These are phyloP conservation scores for Girardinus metallicus DNA, from an alignment of 2,797 vertebrate species.

Conservation along the genomic window DNA sequence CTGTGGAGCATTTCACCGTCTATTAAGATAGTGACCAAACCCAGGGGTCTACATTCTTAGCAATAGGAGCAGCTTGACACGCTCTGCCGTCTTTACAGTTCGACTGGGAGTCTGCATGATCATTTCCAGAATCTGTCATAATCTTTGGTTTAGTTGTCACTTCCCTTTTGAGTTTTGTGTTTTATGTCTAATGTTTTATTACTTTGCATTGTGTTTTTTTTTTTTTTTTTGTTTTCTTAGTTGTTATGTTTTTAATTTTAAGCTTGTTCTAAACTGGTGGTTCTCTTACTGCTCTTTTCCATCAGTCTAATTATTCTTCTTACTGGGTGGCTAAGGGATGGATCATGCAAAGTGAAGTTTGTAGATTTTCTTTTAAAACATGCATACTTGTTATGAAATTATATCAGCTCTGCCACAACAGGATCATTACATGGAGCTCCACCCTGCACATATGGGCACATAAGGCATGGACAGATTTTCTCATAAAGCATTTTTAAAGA, in stretches of 20 bases:
- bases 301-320: neutral
- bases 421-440: neutral
- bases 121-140: neutral
- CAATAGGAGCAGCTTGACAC: constrained; percentile 2
- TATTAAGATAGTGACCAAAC: constrained; percentile 25
- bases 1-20: constrained; percentile 4
- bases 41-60: neutral
- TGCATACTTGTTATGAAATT: neutral
- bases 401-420: neutral
- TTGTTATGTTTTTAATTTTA: neutral
- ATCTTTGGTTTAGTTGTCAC: neutral
- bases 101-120: neutral
- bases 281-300: neutral
- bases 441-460: neutral
- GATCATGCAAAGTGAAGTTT: neutral
- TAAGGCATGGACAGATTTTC: neutral
- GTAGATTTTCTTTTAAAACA: neutral
- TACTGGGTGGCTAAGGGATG: neutral
- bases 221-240: neutral
- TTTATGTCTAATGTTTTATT: neutral
- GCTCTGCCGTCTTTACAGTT: neutral
- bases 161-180: neutral
- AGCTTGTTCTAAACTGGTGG: neutral
- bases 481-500: neutral
- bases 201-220: neutral